phyloP scores from a whole-genome alignment of 1,140 invertebrate genomes.

The Cyrtorhinus lividipennis region DNA sequence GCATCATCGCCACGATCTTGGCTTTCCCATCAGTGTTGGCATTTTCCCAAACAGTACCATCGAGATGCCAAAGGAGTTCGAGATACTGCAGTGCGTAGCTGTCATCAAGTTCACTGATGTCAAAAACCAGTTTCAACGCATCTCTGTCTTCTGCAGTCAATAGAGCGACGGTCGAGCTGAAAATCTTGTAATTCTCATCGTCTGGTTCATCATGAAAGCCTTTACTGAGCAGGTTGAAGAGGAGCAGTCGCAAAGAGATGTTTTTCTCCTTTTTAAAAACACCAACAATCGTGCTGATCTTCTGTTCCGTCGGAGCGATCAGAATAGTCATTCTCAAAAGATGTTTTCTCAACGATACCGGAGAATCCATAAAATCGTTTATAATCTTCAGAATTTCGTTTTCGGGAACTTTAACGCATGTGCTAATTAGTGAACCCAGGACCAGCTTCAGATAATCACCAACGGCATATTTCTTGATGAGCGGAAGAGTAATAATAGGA shows the following conservation, averaged over 20 bases:
- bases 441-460: conserved; percentile 15
- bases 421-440: conserved; percentile 5
- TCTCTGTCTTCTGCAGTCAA: neutral
- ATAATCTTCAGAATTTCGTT: neutral
- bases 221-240: neutral
- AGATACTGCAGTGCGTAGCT: conserved; percentile 8
- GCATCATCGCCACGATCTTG: neutral
- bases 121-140: neutral
- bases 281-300: neutral
- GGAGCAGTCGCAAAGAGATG: conserved; percentile 7
- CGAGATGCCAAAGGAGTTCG: conserved; percentile 11
- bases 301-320: neutral
- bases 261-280: conserved; percentile 14
- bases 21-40: neutral
- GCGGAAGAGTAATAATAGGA: neutral
- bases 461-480: conserved; percentile 2
- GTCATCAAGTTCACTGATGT: conserved; percentile 8
- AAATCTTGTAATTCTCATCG: neutral
- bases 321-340: neutral
- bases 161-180: neutral
- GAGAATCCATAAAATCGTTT: conserved; percentile 6
- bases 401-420: conserved; percentile 1
- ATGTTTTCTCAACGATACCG: conserved; percentile 15
- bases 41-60: neutral
- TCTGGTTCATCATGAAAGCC: neutral